Evolutionary conservation across 2,113 vertebrate genomes (phyloP), one percentile per base, ranked within the genome.

Genomic region (Maccullochella peelii): DNA sequence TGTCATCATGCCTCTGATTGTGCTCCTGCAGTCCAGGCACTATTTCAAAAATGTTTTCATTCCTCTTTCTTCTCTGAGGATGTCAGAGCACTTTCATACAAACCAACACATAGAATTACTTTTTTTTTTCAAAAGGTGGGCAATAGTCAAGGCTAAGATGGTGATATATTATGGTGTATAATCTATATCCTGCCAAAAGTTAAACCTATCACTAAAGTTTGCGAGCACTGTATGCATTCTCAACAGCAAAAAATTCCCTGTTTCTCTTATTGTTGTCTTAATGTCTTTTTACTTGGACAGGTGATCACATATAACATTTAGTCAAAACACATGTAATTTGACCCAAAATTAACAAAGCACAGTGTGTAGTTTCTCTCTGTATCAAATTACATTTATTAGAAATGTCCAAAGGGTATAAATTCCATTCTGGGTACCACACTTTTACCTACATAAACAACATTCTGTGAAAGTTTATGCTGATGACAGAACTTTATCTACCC

Each of bases 1-100:
- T 86, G 88, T 86, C 89, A 83, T 79, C 73, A 52, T 57, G 67
- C 58, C 59, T 81, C 55, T 67, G 73, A 80, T 58, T 80, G 58
- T 78, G 70, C 78, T 77, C 77, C 77, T 73, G 79, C 71, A n/a
- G 61, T 81, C 70, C 68, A n/a, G 47, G 33, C 36, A 21, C 23
- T 73, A 23, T 52, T 63, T 71, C 21, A 67, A 50, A 89, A 73
- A 63, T 50, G 40, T 65, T 70, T 77, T 59, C n/a, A 33, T 62
- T 77, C 20, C n/a, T 73, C 38, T 66, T 61, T 49, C 9, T 72
- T 50, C 20, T 68, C 54, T 55, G 20, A 30, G 42, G 70, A 70
- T 63, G 12, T 63, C 47, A 33, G 23, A 70, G 58, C 14, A 20
- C 38, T 79, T 78, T 73, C 21, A 58, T 49, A 5, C 7, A 47